These are phyloP conservation scores for Drosophila mettleri DNA, from an alignment of 2,888 invertebrate species.

Conservation along the genomic window DNA sequence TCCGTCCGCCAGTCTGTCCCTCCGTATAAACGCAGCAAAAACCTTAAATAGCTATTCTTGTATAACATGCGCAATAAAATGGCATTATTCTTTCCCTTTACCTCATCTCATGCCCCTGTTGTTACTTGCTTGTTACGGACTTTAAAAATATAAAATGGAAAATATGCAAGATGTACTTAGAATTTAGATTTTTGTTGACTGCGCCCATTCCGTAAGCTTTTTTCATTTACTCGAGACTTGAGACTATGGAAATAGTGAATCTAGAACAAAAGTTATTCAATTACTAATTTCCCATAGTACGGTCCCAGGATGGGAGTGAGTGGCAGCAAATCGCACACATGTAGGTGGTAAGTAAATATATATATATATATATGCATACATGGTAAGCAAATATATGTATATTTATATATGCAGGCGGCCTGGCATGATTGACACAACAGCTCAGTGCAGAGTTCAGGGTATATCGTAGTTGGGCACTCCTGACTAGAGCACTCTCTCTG, in stretches of 20 bases:
- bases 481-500: background rate
- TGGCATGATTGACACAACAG: background rate
- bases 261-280: background rate
- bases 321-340: no score
- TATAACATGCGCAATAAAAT: background rate
- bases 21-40: background rate
- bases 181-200: background rate
- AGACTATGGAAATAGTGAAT: background rate
- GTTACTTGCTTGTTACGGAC: no score
- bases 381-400: background rate
- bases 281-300: background rate
- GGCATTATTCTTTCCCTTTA: background rate
- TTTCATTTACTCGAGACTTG: background rate
- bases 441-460: background rate
- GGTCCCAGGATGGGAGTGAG: background rate
- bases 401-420: background rate
- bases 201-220: background rate
- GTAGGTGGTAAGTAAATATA: no score
- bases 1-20: no score
- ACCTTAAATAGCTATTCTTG: background rate
- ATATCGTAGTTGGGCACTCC: no score
- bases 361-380: no score
- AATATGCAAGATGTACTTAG: background rate
- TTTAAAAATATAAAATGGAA: no score
- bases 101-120: background rate